Evolutionary conservation across 2,888 invertebrate species (phyloP), one percentile per base, ranked within the genome.

Genomic region (Melinaea marsaeus): DNA sequence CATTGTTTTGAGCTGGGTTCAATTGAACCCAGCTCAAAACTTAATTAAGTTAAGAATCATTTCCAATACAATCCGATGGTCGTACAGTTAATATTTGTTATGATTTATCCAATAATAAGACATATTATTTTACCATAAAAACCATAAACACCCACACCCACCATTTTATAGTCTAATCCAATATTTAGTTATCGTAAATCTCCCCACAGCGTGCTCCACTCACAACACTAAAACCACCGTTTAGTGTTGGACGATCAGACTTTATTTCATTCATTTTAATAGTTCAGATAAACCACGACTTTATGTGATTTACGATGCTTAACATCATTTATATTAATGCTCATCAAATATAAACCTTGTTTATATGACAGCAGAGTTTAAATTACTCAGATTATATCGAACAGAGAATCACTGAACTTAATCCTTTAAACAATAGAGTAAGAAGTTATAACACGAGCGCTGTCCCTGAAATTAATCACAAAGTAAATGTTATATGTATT

Each of bases 281-380:
- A 60, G 67, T 32, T 32, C 58, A 62, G 64, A 64, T 67, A 65
- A 64, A 67, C 55, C 64, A 46, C 60, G 32, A 60, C 45, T 67
- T 67, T 65, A 67, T 60, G 64, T 58, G 55, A 60, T 67, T 67
- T 67, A 67, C 62, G 67, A 65, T 56, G 32, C 51, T 51, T 51
- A 51, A 6, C 11, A 7, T 51, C 32, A 32, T 32, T 22, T 22
- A 32, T 32, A 48, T 22, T 48, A 13, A 48, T 13, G 48, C 13
- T 22, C n/a, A 11, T 32, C 9, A 32, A 51, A 9, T 51, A 51
- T 51, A 51, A 32, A 51, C 32, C 51, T 51, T 51, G 32, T 51
- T 51, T 51, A 51, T 32, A 32, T 51, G 4, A 11, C 7, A 32
- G 7, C 5, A 51, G 32, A 6, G 51, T 2, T 11, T 22, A 32